Evolutionary conservation across 2,113 vertebrate genomes (phyloP), one percentile per base, ranked within the genome.

Genomic region (Zapus hudsonius): DNA sequence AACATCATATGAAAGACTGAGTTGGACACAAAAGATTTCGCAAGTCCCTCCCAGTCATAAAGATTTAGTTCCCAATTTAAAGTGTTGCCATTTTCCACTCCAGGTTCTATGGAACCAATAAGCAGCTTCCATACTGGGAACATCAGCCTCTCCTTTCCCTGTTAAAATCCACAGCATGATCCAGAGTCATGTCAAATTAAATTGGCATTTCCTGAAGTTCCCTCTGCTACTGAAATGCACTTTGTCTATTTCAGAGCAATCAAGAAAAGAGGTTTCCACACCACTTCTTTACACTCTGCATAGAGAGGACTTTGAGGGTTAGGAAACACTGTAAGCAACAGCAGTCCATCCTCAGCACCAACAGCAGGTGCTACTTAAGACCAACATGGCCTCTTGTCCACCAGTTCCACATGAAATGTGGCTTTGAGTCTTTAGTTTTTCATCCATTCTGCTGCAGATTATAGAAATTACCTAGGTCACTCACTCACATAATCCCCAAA

Each of bases 381-480:
- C 89, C 97, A 97, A 95, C 52, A 86, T 40, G 79, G 36, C 73
- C 92, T 96, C 96, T 92, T 72, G 92, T 92, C 93, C 67, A 61
- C 84, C 67, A 64, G 87, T 17, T 63, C 33, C 19, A 84, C 38
- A 84, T 23, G 72, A 79, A 96, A 96, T 78, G 84, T 84, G 79
- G 75, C 63, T 90, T 55, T 89, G 89, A 95, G 92, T 84, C 47
- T 70, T 89, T 40, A 20, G 33, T 86, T 81, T 94, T 91, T 93
- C 90, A 92, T 55, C 29, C 75, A 89, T 92, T 83, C 47, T 89
- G 75, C 42, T 78, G 16, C 38, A 70, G n/a, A 90, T 84, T 92
- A 87, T 2, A 79, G 87, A 83, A 89, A 84, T 76, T 87, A 85
- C 31, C 61, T 6, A 55, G 83, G 64, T 72, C 7, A 63, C 36